Evolutionary conservation across 53 echinoderm and acorn worm genomes (phyloP).

Genomic region (Arbacia lixula): DNA sequence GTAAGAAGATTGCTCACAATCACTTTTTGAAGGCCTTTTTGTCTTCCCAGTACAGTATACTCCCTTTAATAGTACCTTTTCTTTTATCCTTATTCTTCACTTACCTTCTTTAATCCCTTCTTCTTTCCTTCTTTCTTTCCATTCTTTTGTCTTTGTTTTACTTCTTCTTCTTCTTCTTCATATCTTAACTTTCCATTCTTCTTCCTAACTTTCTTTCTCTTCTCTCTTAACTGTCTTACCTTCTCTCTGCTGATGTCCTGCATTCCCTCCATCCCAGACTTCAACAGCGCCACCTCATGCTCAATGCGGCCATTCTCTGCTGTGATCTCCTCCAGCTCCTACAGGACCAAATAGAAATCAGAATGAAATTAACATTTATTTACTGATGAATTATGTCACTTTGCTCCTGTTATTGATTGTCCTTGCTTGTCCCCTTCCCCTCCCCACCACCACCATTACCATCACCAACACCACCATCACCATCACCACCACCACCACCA

Average conservation of each 20-base stretch:
- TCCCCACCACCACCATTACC: no score
- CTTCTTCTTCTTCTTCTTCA: background rate
- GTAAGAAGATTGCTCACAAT: no score
- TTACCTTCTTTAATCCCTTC: background rate
- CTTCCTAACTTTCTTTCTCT: background rate
- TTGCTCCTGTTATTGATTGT: no score
- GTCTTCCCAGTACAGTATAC: no score
- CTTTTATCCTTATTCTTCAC: no score
- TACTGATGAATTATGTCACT: no score
- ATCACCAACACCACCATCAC: no score
- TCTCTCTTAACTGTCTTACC: background rate
- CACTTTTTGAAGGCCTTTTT: no score
- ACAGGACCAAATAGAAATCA: slow-evolving; percentile 8
- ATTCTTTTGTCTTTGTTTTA: background rate
- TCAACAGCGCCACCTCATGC: slow-evolving; percentile 82
- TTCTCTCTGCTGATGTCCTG: slow-evolving; percentile 12
- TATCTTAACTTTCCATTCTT: background rate
- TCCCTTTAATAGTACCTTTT: no score
- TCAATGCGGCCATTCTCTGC: slow-evolving; percentile 88
- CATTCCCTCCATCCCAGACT: slow-evolving; percentile 57
- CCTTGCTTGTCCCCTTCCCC: no score
- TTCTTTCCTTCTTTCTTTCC: background rate
- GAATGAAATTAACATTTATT: no score
- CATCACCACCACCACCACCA: no score
- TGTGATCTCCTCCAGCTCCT: slow-evolving; percentile 91